Evolutionary conservation across 2,888 invertebrate genomes (phyloP).

Genomic region (Nasonovia ribisnigri): DNA sequence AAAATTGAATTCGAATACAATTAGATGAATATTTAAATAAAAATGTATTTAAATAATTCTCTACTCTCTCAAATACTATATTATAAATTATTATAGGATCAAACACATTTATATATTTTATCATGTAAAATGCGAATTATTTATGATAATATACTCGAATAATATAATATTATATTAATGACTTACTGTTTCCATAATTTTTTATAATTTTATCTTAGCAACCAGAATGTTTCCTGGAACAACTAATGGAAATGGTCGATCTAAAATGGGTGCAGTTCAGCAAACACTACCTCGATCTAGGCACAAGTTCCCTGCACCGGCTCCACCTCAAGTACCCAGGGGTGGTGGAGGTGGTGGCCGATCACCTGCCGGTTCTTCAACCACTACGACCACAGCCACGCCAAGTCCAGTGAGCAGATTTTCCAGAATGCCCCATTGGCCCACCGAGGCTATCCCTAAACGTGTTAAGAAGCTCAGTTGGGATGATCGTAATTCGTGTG

Average conservation of each 20-base stretch:
- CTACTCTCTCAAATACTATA: background rate
- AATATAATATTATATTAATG: background rate
- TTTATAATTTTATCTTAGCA: background rate
- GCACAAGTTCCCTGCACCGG: constrained; percentile 68
- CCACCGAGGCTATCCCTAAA: constrained; percentile 78
- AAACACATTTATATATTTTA: background rate
- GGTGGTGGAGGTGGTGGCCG: constrained; percentile 65
- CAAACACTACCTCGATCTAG: constrained; percentile 66
- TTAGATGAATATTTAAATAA: background rate
- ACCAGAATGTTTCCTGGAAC: constrained; percentile 66
- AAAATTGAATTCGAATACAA: too few species aligned
- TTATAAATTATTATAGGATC: background rate
- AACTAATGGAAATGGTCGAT: constrained; percentile 65
- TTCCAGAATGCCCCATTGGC: constrained; percentile 72
- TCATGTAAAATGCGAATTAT: background rate
- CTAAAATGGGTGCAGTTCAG: constrained; percentile 69
- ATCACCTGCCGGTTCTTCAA: constrained; percentile 66
- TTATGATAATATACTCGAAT: too few species aligned
- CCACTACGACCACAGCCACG: constrained; percentile 66
- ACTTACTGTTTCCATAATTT: background rate
- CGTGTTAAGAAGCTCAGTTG: constrained; percentile 84
- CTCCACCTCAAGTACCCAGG: constrained; percentile 69
- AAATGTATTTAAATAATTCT: background rate
- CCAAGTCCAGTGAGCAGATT: constrained; percentile 66
- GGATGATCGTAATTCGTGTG: constrained; percentile 75